Base-by-base conservation (phyloP, 2,888 invertebrate genomes). In the Hecatera dysodea region DNA sequence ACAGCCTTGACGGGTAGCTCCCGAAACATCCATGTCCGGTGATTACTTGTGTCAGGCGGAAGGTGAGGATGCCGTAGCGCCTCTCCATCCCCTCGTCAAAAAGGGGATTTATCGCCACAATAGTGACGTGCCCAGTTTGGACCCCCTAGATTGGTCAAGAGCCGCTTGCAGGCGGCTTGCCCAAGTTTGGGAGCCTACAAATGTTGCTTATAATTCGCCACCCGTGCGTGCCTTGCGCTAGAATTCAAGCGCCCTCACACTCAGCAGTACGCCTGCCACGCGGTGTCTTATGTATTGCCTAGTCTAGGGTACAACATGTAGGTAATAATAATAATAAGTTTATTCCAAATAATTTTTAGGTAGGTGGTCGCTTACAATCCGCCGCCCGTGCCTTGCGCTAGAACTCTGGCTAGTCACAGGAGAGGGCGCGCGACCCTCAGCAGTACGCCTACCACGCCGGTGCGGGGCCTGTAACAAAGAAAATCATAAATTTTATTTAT, bases 211-310 rank as follows among this genome's bases (percentile, higher is more conserved):
- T 95, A 95, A 92, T 95, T 94, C 95, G 94, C 94, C 95, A 85
- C 94, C 95, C 95, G 95, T 96, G 85, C 95, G 95, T 96, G 85
- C 94, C 95, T 93, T 93, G 87, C 70, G 93, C 93, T 82, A 94
- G 90, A 70, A 90, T 89, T 89, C 95, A 92, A 89, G 93, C 94
- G 62, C 94, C 93, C 84, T 92, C 90, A 95, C 88, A 78, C 93
- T 89, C 85, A 92, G 90, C 85, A 95, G 90, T 75, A 89, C 95
- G 82, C 95, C 95, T 94, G 95, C 89, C 90, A 95, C 92, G 83
- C 95, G 95, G 80, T 93, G 93, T 2, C 9, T 2, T 29, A n/a
- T 24, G 29, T 24, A 33, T 27, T 48, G 29, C 42, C 15, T 56
- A 68, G 50, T 46, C 15, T 15, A 61, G 7, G 1, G 2, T 22